phyloP scores from a whole-genome alignment of 2,888 invertebrate species.

The Conus canariensis region DNA sequence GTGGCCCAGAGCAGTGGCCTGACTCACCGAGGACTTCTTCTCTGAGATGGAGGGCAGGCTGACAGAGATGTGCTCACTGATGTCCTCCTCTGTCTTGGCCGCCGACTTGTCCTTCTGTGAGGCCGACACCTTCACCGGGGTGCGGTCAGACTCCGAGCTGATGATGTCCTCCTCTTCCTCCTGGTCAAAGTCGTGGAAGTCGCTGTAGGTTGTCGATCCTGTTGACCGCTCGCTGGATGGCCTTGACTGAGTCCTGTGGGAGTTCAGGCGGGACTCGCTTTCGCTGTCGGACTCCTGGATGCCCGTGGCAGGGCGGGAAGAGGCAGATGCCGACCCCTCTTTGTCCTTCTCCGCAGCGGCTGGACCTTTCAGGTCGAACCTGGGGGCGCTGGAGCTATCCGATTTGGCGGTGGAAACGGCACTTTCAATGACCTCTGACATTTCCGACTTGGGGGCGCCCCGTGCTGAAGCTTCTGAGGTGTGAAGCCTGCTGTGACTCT shows the following conservation, averaged over 20 bases:
- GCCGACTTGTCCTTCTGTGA: conserved; percentile 31
- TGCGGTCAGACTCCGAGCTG: conserved; percentile 60
- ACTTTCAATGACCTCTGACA: conserved; percentile 68
- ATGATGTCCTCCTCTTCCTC: conserved; percentile 51
- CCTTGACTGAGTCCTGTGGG: conserved; percentile 54
- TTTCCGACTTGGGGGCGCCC: conserved; percentile 43
- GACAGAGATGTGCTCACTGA: conserved; percentile 57
- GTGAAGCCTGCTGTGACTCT: conserved; percentile 45
- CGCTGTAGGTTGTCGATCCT: conserved; percentile 55
- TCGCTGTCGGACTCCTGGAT: conserved; percentile 58
- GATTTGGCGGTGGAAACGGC: conserved; percentile 41
- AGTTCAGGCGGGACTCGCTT: conserved; percentile 55
- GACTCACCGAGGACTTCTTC: conserved; percentile 57
- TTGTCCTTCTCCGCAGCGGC: not conserved
- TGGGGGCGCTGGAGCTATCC: conserved; percentile 50
- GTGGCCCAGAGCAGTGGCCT: conserved; percentile 39
- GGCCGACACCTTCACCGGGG: conserved; percentile 50
- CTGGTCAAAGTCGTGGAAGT: conserved; percentile 48
- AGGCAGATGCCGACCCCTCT: not conserved
- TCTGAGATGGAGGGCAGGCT: conserved; percentile 57
- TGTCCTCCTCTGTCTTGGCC: conserved; percentile 53
- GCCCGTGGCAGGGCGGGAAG: conserved; percentile 46
- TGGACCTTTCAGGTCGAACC: conserved; percentile 49
- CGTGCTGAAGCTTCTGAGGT: not conserved
- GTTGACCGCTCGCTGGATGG: conserved; percentile 66